Evolutionary conservation across 2,797 vertebrate genomes (phyloP).

Genomic region (Eulemur rubriventer): DNA sequence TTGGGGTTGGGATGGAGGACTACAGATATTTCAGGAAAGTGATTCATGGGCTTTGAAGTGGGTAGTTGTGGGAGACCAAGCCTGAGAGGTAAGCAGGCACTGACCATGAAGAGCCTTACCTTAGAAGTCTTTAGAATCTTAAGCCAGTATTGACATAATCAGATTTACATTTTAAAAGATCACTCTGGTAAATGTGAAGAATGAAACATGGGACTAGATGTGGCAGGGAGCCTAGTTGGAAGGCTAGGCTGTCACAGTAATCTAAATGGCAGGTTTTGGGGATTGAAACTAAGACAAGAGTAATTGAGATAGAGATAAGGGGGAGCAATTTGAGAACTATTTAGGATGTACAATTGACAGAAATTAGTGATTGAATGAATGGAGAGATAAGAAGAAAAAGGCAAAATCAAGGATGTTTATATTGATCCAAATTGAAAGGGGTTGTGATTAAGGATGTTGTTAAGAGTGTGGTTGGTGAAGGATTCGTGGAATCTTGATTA

Average conservation of each 20-base stretch:
- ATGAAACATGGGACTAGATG: too few relatives aligned
- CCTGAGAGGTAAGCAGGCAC: not conserved
- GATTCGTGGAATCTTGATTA: not conserved
- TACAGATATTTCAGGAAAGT: not conserved
- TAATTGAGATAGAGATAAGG: not conserved
- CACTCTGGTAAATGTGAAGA: not conserved
- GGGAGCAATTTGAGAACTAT: not conserved
- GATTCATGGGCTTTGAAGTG: not conserved
- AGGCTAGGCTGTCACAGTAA: not conserved
- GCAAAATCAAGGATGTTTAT: not conserved
- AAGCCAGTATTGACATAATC: not conserved
- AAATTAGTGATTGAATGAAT: not conserved
- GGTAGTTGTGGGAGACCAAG: not conserved
- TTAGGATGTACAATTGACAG: not conserved
- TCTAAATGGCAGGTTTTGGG: not conserved
- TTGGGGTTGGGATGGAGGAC: not conserved
- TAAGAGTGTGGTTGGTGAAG: not conserved
- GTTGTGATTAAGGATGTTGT: not conserved
- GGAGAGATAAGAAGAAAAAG: not conserved
- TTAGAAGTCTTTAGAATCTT: not conserved
- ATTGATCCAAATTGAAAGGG: not conserved
- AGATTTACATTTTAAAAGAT: slow-evolving; percentile 2
- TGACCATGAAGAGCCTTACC: not conserved
- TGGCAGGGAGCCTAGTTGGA: not conserved
- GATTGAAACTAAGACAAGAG: not conserved